Conservation (phyloP, 1,140 invertebrate genomes). For the Megalonaias nervosa region DNA sequence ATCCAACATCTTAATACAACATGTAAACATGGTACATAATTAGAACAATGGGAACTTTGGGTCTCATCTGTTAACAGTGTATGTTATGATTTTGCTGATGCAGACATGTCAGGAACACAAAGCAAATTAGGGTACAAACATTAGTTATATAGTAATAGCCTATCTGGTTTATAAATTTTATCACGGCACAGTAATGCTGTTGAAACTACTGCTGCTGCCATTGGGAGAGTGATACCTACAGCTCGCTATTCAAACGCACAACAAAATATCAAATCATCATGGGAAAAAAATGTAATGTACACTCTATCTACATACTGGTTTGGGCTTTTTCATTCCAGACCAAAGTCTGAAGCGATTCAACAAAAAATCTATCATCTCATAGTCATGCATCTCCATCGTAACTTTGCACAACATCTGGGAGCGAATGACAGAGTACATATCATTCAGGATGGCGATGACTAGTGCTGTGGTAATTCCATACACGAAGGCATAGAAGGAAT, state of each 20-base stretch:
- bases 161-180: too few species aligned
- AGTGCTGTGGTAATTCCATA: slow-evolving; percentile 58
- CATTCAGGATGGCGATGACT: slow-evolving; percentile 51
- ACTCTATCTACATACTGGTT: slow-evolving; percentile 52
- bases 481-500: slow-evolving; percentile 53
- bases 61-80: too few species aligned
- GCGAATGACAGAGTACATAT: slow-evolving; percentile 51
- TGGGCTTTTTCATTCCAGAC: slow-evolving; percentile 61
- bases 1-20: too few species aligned
- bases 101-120: too few species aligned
- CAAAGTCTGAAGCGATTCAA: slow-evolving; percentile 63
- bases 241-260: not conserved
- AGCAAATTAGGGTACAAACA: too few species aligned
- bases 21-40: too few species aligned
- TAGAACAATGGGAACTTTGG: too few species aligned
- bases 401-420: slow-evolving; percentile 60
- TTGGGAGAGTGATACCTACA: not conserved
- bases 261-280: not conserved
- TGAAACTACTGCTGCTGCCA: too few species aligned
- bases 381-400: slow-evolving; percentile 61
- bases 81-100: too few species aligned
- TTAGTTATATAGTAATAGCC: too few species aligned
- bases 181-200: too few species aligned
- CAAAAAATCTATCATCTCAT: slow-evolving; percentile 68
- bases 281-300: not conserved